These are phyloP conservation scores for Charadrius vociferus DNA, from an alignment of 2,113 vertebrate genomes.

Conservation along the genomic window DNA sequence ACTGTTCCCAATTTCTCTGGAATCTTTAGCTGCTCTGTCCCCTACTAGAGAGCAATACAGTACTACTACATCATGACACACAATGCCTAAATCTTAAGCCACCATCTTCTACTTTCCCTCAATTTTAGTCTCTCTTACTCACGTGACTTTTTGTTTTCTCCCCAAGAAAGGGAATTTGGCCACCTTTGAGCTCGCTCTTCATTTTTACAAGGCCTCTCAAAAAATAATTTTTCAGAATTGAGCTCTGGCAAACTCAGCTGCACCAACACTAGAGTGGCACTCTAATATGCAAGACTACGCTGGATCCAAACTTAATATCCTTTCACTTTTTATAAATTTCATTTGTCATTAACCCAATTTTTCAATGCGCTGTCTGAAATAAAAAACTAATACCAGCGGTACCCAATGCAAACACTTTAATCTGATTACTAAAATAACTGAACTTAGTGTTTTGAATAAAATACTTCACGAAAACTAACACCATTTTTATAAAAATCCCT, in stretches of 20 bases:
- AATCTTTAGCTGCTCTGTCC: neutral
- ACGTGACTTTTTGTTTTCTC: neutral
- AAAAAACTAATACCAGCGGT: neutral
- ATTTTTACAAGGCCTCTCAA: neutral
- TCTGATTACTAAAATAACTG: neutral
- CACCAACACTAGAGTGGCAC: neutral
- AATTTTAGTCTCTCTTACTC: neutral
- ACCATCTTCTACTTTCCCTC: neutral
- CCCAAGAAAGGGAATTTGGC: neutral
- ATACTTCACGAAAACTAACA: neutral
- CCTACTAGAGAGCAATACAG: neutral
- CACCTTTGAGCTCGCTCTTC: neutral
- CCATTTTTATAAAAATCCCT: neutral
- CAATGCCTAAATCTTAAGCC: neutral
- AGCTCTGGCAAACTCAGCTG: neutral
- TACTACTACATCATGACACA: neutral
- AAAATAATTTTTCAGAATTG: neutral
- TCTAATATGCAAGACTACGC: neutral
- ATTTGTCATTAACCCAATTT: neutral
- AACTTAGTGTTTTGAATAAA: neutral
- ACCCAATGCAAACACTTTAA: neutral
- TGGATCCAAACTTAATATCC: neutral
- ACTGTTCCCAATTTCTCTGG: neutral
- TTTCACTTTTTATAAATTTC: neutral
- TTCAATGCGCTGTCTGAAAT: neutral